Percentiles rank a stretch among this genome's conserved stretches.
phyloP scores from a whole-genome alignment of 2,113 vertebrate genomes.

The Heterochromis multidens region DNA sequence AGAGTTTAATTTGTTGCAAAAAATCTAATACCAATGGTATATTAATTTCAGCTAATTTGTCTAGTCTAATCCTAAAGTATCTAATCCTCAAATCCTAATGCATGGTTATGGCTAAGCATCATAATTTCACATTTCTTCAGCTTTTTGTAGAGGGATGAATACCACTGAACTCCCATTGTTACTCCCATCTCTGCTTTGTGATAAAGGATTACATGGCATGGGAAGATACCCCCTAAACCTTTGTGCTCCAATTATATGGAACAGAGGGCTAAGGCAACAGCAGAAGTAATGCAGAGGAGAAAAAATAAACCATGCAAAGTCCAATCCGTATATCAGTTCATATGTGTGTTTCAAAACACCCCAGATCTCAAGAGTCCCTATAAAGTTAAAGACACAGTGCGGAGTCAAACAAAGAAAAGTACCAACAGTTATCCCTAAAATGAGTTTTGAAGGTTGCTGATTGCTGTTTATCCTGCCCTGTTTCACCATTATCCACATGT shows the following conservation, averaged over 20 bases:
- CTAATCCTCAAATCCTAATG: not conserved
- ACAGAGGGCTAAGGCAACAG: conserved; percentile 74
- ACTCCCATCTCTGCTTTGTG: not conserved
- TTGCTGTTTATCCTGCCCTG: not conserved
- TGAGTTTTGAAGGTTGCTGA: not conserved
- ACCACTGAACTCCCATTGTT: not conserved
- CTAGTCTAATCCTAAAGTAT: too few relatives aligned
- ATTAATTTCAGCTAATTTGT: too few relatives aligned
- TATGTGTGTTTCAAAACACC: not conserved
- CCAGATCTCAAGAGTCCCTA: not conserved
- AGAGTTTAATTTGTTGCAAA: too few relatives aligned
- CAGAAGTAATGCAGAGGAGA: conserved; percentile 61
- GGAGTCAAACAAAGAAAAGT: not conserved
- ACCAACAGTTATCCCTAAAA: not conserved
- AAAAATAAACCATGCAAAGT: conserved; percentile 32
- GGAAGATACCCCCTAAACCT: conserved; percentile 61
- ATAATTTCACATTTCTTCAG: not conserved
- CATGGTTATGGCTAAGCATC: not conserved
- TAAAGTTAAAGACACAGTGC: not conserved
- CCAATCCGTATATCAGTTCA: not conserved
- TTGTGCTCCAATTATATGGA: conserved; percentile 69
- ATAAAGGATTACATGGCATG: not conserved
- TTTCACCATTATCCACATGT: not conserved
- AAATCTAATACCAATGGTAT: too few relatives aligned
- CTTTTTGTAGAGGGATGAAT: not conserved